Evolutionary conservation across 2,113 vertebrate species (phyloP), one percentile per base, ranked within the genome.

Genomic region (Hiodon alosoides): DNA sequence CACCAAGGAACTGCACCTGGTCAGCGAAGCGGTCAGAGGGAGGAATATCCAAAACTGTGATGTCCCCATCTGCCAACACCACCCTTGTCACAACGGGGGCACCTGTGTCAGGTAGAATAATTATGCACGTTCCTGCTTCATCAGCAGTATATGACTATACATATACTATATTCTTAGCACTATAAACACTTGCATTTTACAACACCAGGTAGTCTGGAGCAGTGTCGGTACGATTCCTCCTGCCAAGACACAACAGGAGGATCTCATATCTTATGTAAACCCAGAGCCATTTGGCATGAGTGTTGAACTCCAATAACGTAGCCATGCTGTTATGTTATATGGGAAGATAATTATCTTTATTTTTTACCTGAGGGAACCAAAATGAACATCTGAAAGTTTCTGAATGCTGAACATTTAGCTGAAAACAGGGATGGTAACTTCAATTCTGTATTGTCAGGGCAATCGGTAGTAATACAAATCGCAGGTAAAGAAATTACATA

Each of bases 21-120:
- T 87, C 71, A 85, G 90, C 3, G 89, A 94, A 66, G 91, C 92
- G 0, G 76, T 87, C 61, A 81, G 31, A 73, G 93, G 93, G 69
- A 90, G 76, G 78, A 96, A 95, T 78, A 82, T 93, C 84, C 85
- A 91, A 54, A 95, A 92, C 84, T 95, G 93, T 77, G 87, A 90
- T 13, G 80, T 90, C 5, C 85, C 88, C 0, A 77, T 89, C 76
- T 95, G 92, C 84, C 88, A 90, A 71, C 88, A 86, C 78, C 83
- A 84, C 68, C 92, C 87, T 5, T 96, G 93, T 75, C 87, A 4
- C 58, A 94, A 94, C n/a, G 91, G 94, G 67, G 92, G 91, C 73
- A 94, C 89, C 51, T 95, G 94, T 79, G 80, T 87, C 78, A 93
- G 94, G 94, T 95, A 89, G 71, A 72, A 47, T 9, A 52, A 1